phyloP scores from a whole-genome alignment of 1,140 invertebrate genomes.

The Drosophila prosaltans region DNA sequence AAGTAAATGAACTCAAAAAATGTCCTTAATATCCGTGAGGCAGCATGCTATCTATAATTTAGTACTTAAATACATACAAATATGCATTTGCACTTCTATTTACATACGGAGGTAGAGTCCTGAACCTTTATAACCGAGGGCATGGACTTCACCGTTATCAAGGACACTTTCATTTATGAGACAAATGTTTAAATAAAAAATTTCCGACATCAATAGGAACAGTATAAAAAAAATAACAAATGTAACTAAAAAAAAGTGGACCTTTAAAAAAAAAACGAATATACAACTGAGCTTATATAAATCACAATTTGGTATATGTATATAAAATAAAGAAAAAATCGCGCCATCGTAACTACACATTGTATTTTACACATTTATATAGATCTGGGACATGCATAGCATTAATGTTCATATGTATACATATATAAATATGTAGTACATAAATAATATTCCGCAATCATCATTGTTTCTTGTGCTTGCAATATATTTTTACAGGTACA shows the following conservation, averaged over 20 bases:
- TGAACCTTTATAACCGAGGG: neutral
- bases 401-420: neutral
- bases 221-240: neutral
- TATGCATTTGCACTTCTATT: neutral
- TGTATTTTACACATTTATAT: conserved; percentile 1
- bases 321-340: neutral
- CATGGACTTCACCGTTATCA: neutral
- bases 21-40: conserved; percentile 18
- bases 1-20: conserved; percentile 16
- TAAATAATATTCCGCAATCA: conserved; percentile 7
- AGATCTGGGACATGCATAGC: neutral
- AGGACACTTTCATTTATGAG: neutral
- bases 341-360: neutral
- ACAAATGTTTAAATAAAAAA: neutral
- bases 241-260: neutral
- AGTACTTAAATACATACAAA: neutral
- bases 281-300: neutral
- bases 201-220: neutral
- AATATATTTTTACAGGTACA: conserved; percentile 24
- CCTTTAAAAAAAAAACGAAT: too few species aligned
- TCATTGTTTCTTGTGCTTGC: conserved; percentile 13
- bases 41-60: neutral
- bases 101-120: neutral
- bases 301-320: neutral
- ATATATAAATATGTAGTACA: neutral